Evolutionary conservation across 1,140 invertebrate genomes (phyloP), one percentile per base, ranked within the genome.

Genomic region (Drosophila persimilis): DNA sequence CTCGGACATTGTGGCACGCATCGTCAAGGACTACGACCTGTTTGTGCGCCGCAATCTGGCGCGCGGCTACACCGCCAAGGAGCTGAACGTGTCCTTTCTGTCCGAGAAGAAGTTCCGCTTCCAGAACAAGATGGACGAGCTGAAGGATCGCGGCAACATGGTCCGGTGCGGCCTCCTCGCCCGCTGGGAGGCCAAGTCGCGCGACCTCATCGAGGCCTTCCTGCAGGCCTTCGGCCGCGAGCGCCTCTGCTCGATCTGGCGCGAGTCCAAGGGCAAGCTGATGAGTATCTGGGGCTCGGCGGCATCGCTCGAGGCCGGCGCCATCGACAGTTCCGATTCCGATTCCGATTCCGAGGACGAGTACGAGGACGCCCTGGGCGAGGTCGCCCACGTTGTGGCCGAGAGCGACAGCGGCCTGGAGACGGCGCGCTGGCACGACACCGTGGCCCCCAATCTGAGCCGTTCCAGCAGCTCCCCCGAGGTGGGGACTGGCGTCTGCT

Each of bases 1-100:
- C 11, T 99, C 98, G 9, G 99, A 99, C 91, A 97, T 99, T 57
- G 98, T 99, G 13, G 97, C 98, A 11, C 93, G 98, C 80, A 99
- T 99, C 90, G 98, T 99, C 3, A 95, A 96, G 88, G 98, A 99
- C 93, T 99, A 99, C 92, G 98, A 99, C 92, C 95, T 99, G 53
- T 99, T 99, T 92, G 98, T 99, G 17, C 93, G 98, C 73, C 94
- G 99, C 75, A 99, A 99, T 93, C 93, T 99, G 66, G 97, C 97
- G 13, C 93, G 99, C 60, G 99, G 99, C 0, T 99, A 99, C 91
- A 97, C 97, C 58, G 97, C 98, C 43, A 99, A 99, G 93, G 98
- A 99, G 90, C 94, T 99, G 11, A 99, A 99, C 92, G 98, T 99
- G 39, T 98, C 97, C 50, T 99, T 98, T 92, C 95, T 99, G 62